phyloP scores from a whole-genome alignment of 2,797 vertebrate species.

The Kryptolebias ocellatus region DNA sequence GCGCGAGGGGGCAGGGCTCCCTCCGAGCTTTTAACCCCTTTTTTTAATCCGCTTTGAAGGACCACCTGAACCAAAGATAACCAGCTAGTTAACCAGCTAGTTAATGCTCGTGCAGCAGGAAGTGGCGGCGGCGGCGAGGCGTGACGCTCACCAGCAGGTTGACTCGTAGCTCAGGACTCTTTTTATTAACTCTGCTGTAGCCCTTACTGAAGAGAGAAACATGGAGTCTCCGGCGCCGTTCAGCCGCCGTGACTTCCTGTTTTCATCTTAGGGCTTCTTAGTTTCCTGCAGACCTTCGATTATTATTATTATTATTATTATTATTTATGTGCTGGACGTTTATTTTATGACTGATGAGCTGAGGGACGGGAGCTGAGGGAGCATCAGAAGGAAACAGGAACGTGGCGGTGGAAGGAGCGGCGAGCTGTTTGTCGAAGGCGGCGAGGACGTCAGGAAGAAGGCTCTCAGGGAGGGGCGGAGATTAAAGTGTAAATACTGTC shows the following conservation, averaged over 20 bases:
- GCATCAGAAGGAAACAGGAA: constrained; percentile 11
- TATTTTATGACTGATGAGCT: constrained; percentile 53
- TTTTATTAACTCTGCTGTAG: constrained; percentile 20
- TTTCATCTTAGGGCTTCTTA: constrained; percentile 72
- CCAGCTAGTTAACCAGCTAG: constrained; percentile 39
- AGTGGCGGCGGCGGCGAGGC: too few species aligned
- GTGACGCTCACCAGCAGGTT: too few species aligned
- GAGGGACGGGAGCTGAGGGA: neutral
- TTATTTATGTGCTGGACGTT: constrained; percentile 75
- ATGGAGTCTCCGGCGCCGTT: too few species aligned
- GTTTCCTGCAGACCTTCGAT: constrained; percentile 36
- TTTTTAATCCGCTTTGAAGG: constrained; percentile 31
- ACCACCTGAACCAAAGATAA: constrained; percentile 77
- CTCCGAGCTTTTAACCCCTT: constrained; percentile 60
- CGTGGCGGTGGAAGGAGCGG: neutral
- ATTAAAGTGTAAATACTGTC: neutral
- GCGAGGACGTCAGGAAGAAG: constrained; percentile 27
- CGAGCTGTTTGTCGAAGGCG: constrained; percentile 7
- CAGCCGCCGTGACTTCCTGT: constrained; percentile 26
- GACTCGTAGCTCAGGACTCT: too few species aligned
- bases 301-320: constrained; percentile 28
- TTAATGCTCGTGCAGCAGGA: too few species aligned
- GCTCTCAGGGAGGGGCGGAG: neutral
- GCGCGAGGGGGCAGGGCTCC: neutral
- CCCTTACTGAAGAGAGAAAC: constrained; percentile 49